Conservation (phyloP, 2,113 vertebrate species). For the Urocynchramus pylzowi region DNA sequence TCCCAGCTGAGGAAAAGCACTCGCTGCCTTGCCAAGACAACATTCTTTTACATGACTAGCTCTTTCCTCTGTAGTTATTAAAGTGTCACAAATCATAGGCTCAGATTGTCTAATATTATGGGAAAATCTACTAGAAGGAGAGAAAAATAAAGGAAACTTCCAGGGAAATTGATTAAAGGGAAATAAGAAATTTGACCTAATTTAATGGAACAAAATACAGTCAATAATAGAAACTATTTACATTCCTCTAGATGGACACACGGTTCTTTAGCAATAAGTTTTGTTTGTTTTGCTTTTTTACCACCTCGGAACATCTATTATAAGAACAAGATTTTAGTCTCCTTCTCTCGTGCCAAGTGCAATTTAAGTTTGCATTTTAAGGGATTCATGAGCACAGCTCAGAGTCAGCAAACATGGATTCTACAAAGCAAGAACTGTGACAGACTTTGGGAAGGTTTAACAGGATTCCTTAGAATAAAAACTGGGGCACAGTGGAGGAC, state of each 20-base stretch:
- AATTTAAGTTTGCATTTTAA: neutral
- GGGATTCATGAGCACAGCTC: neutral
- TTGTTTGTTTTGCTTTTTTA: slow-evolving; percentile 44
- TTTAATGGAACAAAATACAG: slow-evolving; percentile 41
- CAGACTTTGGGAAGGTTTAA: neutral
- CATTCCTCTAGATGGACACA: slow-evolving; percentile 37
- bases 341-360: neutral
- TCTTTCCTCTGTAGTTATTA: slow-evolving; percentile 66
- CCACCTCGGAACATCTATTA: slow-evolving; percentile 31
- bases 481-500: neutral
- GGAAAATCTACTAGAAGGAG: slow-evolving; percentile 65
- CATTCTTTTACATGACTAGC: slow-evolving; percentile 61
- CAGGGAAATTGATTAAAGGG: slow-evolving; percentile 65
- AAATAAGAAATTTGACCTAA: slow-evolving; percentile 43
- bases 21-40: slow-evolving; percentile 29
- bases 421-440: neutral
- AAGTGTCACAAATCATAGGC: slow-evolving; percentile 52
- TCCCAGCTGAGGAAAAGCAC: slow-evolving; percentile 35
- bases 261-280: slow-evolving; percentile 21
- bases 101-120: slow-evolving; percentile 63
- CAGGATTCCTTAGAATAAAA: neutral
- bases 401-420: neutral
- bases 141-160: slow-evolving; percentile 67
- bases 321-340: slow-evolving; percentile 24
- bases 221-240: slow-evolving; percentile 46